Evolutionary conservation across 2,113 vertebrate species (phyloP).

Genomic region (Sterrhoptilus dennistouni): DNA sequence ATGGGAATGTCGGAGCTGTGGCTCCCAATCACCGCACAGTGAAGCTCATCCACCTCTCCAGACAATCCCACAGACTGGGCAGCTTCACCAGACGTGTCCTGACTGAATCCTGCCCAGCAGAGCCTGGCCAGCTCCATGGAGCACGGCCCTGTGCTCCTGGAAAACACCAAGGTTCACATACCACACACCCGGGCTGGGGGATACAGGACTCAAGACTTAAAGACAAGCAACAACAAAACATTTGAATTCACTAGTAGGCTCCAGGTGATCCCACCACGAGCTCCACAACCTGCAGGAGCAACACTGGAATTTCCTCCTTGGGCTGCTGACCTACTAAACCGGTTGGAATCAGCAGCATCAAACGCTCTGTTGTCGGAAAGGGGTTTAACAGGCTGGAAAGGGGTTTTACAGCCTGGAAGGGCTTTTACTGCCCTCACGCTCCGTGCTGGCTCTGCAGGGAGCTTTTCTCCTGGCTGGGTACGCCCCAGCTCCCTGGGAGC

Average conservation of each 20-base stretch:
- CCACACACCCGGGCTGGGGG: background rate
- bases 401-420: background rate
- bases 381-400: background rate
- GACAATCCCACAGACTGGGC: background rate
- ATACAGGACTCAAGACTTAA: background rate
- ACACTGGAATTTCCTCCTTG: background rate
- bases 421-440: background rate
- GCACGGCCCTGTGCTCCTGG: rapidly evolving
- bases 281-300: background rate
- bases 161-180: rapidly evolving
- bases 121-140: background rate
- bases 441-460: background rate
- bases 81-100: background rate
- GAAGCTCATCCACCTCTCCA: background rate
- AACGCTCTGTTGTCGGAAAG: rapidly evolving
- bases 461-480: background rate
- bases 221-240: background rate
- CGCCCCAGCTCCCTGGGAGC: background rate
- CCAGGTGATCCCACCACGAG: rapidly evolving
- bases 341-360: background rate
- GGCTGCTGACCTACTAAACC: background rate
- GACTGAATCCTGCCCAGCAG: background rate
- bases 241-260: background rate
- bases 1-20: rapidly evolving
- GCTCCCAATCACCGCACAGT: rapidly evolving